phyloP scores from a whole-genome alignment of 1,140 invertebrate genomes.

The Cepaea nemoralis region DNA sequence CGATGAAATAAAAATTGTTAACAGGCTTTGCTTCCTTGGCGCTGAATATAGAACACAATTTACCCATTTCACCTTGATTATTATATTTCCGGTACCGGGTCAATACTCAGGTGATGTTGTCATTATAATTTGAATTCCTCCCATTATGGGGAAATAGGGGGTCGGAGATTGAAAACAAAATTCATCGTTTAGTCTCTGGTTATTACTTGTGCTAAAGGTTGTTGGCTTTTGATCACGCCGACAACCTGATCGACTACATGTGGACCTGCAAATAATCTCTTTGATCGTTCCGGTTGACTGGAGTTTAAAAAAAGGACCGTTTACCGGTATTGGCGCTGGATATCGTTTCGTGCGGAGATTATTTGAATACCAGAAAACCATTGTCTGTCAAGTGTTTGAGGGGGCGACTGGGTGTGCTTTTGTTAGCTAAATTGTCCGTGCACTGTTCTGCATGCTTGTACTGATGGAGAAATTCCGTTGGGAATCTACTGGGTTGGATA shows the following conservation, averaged over 20 bases:
- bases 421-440: background rate
- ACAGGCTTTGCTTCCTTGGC: background rate
- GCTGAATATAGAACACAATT: conserved; percentile 24
- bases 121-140: background rate
- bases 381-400: conserved; percentile 6
- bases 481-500: background rate
- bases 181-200: conserved; percentile 7
- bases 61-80: conserved; percentile 33
- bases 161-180: background rate
- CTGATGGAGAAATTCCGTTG: conserved; percentile 7
- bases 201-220: background rate
- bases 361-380: conserved; percentile 4
- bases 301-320: background rate
- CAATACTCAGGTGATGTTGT: background rate
- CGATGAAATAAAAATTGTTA: conserved; percentile 31
- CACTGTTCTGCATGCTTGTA: background rate
- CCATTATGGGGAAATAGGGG: background rate
- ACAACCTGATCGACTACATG: conserved; percentile 1
- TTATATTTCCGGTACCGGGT: conserved; percentile 28
- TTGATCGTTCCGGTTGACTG: conserved; percentile 14
- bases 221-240: conserved; percentile 13
- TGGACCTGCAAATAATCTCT: conserved; percentile 15
- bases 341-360: background rate
- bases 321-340: background rate
- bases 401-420: background rate